Evolutionary conservation across 2,113 vertebrate genomes (phyloP), one percentile per base, ranked within the genome.

Genomic region (Ceyx cyanopectus): DNA sequence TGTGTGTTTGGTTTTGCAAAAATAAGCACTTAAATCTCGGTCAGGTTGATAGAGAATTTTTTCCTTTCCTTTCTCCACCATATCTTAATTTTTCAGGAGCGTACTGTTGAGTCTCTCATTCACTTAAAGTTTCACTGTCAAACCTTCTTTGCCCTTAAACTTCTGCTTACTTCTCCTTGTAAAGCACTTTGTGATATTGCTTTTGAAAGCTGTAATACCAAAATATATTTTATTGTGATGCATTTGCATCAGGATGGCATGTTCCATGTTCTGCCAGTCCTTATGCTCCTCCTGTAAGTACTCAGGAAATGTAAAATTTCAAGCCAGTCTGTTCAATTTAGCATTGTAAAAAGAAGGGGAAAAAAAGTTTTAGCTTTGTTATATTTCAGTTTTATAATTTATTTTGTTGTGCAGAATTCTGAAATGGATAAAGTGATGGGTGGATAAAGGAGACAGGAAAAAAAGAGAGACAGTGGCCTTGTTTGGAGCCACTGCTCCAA

Each of bases 311-410:
- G 93, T 79, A 69, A 61, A 78, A 93, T 58, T 32, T 84, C 69
- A 73, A 61, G 72, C 34, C 54, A 81, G 81, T 86, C 89, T 86
- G 76, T 93, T 89, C 92, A 40, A 72, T 89, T 89, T 91, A 89
- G 43, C 56, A 10, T 30, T 56, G 30, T 14, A 7, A 34, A 80
- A 54, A 29, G 51, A 37, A 40, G 43, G 29, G 11, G 10, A 19
- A 10, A 11, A 15, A 21, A 19, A 22, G 8, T 48, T 82, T 65
- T 72, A 41, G 14, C n/a, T 82, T 76, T 66, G 15, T 57, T 77
- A 14, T 26, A 10, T 87, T 80, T 85, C 4, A 29, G 26, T 70
- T 85, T 41, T 82, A 62, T 76, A 66, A 68, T 85, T 79, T 65
- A 54, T 88, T 94, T 74, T 72, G 77, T 65, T 74, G 34, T 81